Base-by-base conservation (phyloP, 2,797 vertebrate species). In the Ctenosaura bakeri region DNA sequence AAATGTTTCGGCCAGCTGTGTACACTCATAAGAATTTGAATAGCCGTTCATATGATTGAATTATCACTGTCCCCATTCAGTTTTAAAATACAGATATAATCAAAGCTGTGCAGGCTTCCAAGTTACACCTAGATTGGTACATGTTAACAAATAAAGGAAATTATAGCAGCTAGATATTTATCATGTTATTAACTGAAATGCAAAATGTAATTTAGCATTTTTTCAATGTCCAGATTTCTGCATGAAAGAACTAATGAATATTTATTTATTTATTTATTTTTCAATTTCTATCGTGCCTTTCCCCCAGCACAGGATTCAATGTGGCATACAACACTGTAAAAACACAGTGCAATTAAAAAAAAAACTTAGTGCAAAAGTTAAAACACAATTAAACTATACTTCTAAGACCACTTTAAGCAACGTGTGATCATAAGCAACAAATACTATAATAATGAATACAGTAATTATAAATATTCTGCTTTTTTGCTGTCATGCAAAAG, bases 221-320 rank as follows among this genome's bases (percentile, higher is more conserved):
- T n/a, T 81, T 56, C 32, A 80, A 50, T 20, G 35, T 22, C 69
- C 85, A 92, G 88, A 69, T 82, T 82, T 73, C 24, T 32, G 52
- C 10, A 56, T 73, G 6, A 1, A 71, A 95, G 94, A 92, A 83
- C 16, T 59, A 59, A 59, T 59, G 4, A 46, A 46, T 46, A 46
- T 59, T 59, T 59, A 2, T 59, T 6, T 64, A 2, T 59, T 6
- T 64, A 22, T 64, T 64, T 64, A 64, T 26, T 20, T 9, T 8
- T 26, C 22, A 29, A 2, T 66, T 26, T 69, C 29, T 69, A 69
- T 69, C 64, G 8, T 29, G 8, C 64, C 64, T 69, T 69, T 69
- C 64, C 24, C 8, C 64, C 26, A 12, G 26, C 24, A 26, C 24
- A 69, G 64, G 29, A 69, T 69, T 69, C 29, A 69, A 69, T 26